These are phyloP conservation scores for Enoplosus armatus DNA, from an alignment of 2,797 vertebrate species.

Conservation along the genomic window DNA sequence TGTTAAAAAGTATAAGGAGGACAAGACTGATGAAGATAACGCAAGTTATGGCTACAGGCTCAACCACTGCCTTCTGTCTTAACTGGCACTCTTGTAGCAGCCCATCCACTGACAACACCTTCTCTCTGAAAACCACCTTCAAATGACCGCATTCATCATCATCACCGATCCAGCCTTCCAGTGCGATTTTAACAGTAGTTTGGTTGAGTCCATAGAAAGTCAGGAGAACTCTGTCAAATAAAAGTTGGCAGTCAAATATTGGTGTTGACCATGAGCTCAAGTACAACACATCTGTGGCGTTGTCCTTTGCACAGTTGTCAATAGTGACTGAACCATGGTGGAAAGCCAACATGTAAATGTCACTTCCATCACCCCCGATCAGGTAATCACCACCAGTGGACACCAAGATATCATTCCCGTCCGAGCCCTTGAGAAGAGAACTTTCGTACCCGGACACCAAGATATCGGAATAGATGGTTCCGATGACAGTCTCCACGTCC, in stretches of 20 bases:
- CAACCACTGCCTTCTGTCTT: neutral
- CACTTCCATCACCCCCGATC: slow-evolving; percentile 71
- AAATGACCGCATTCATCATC: slow-evolving; percentile 38
- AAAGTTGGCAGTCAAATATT: neutral
- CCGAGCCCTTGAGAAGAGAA: slow-evolving; percentile 70
- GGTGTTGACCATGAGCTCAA: slow-evolving; percentile 3
- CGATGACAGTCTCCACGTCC: slow-evolving; percentile 73
- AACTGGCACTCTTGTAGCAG: slow-evolving; percentile 7
- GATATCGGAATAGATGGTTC: slow-evolving; percentile 72
- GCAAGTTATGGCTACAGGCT: neutral
- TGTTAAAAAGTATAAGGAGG: too few species aligned
- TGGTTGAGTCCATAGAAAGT: slow-evolving; percentile 16
- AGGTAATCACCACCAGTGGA: slow-evolving; percentile 69
- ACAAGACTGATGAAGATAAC: neutral
- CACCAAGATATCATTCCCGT: slow-evolving; percentile 70
- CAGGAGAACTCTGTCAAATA: slow-evolving; percentile 28
- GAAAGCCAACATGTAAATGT: slow-evolving; percentile 68
- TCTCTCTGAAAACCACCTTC: slow-evolving; percentile 7
- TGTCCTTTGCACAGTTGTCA: slow-evolving; percentile 67
- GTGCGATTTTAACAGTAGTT: neutral
- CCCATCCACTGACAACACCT: neutral
- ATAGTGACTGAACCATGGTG: slow-evolving; percentile 60
- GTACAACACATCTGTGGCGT: slow-evolving; percentile 59
- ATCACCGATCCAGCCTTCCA: slow-evolving; percentile 32
- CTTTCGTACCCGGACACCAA: slow-evolving; percentile 68